phyloP scores from a whole-genome alignment of 53 echinoderm and acorn worm genomes.

The Glandiceps talaboti region DNA sequence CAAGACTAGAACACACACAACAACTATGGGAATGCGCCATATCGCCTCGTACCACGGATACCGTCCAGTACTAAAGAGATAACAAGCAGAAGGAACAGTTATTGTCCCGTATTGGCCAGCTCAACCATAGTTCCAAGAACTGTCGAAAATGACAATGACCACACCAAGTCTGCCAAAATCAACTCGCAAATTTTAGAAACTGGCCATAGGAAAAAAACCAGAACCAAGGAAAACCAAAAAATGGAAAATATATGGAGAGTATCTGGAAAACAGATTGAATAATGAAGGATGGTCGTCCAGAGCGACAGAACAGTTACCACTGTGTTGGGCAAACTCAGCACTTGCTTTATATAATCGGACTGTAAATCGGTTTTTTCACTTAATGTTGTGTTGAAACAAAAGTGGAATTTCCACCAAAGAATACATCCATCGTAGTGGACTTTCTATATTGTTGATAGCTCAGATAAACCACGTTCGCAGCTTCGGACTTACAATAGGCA shows the following conservation, averaged over 20 bases:
- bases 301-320: constrained; percentile 9
- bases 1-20: constrained; percentile 16
- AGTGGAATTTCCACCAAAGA: neutral
- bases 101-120: constrained; percentile 36
- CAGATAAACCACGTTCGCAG: neutral
- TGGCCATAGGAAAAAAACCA: constrained; percentile 4
- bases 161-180: constrained; percentile 19
- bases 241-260: constrained; percentile 16
- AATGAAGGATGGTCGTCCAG: constrained; percentile 7
- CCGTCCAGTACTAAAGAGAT: constrained; percentile 3
- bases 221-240: constrained; percentile 7
- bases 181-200: constrained; percentile 9
- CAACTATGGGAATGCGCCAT: constrained; percentile 32
- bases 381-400: constrained; percentile 6
- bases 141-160: constrained; percentile 11
- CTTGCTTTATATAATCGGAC: constrained; percentile 2
- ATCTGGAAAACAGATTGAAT: constrained; percentile 6
- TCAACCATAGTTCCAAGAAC: constrained; percentile 21
- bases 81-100: constrained; percentile 25
- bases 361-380: neutral
- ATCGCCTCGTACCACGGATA: constrained; percentile 18
- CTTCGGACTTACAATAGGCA: neutral
- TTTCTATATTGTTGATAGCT: constrained; percentile 14
- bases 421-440: constrained; percentile 6
- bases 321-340: constrained; percentile 14